Evolutionary conservation across 37 sponge, comb jelly and placozoan genomes (phyloP).

Genomic region (Bolinopsis microptera): DNA sequence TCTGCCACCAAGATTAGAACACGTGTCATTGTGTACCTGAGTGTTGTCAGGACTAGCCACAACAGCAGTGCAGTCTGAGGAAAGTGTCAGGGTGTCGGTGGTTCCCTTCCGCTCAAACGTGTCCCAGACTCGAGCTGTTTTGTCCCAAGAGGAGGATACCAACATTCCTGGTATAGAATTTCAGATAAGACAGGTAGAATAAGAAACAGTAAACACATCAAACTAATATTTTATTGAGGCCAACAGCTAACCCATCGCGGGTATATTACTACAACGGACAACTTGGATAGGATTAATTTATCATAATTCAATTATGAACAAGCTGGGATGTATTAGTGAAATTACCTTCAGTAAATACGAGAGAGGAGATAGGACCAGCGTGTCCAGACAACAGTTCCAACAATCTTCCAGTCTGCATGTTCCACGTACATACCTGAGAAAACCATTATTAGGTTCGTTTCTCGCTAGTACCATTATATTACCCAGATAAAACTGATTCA

Average conservation of each 20-base stretch:
- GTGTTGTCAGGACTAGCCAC: not conserved
- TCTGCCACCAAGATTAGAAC: no score
- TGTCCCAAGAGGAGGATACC: conserved; percentile 93
- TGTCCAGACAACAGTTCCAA: conserved; percentile 90
- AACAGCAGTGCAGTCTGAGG: conserved; percentile 68
- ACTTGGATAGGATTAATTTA: no score
- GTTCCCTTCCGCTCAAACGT: conserved; percentile 81
- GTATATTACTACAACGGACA: no score
- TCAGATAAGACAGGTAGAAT: no score
- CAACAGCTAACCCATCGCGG: no score
- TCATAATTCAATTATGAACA: not conserved
- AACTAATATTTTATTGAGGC: no score
- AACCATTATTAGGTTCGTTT: no score
- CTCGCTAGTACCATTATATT: no score
- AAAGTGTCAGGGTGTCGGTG: conserved; percentile 74
- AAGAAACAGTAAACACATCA: no score
- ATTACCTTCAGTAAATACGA: conserved; percentile 70
- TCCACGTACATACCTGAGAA: conserved; percentile 83
- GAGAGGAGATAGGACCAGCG: conserved; percentile 82
- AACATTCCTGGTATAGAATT: conserved; percentile 71
- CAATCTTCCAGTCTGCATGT: conserved; percentile 91
- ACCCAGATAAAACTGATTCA: no score
- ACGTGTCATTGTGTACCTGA: no score
- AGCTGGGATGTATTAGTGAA: not conserved
- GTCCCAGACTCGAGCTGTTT: conserved; percentile 88